Conservation (phyloP, 2,113 vertebrate genomes). For the Alces alces region DNA sequence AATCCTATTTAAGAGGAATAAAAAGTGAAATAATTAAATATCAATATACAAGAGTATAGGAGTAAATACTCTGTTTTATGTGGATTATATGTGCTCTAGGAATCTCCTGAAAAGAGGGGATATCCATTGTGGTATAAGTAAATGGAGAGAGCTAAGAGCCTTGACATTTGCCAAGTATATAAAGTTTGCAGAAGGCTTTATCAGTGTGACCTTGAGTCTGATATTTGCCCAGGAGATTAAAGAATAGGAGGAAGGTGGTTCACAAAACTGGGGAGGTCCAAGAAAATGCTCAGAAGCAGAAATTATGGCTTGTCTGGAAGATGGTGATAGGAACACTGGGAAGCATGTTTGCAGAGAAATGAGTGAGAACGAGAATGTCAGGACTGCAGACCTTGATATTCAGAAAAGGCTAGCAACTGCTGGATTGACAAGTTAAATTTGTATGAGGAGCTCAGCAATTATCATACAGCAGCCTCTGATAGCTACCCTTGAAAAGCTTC, state of each 20-base stretch:
- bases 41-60: neutral
- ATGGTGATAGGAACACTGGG: neutral
- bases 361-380: neutral
- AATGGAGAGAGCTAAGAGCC: neutral
- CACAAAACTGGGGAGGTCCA: neutral
- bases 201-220: neutral
- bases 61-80: neutral
- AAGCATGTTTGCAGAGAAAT: neutral
- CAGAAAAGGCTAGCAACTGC: neutral
- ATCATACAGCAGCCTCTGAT: neutral
- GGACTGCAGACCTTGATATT: neutral
- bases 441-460: neutral
- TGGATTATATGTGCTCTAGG: neutral
- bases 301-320: neutral
- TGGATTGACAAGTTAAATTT: neutral
- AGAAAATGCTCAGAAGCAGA: neutral
- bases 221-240: neutral
- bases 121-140: neutral
- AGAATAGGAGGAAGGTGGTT: neutral
- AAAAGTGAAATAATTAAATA: constrained; percentile 6
- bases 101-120: neutral
- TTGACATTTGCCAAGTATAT: neutral
- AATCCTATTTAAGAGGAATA: neutral
- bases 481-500: neutral
- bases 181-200: neutral